A percentile compares a stretch with the other conserved stretches of the same genome.
Evolutionary conservation across 2,113 vertebrate species (phyloP).

Genomic region (Strigops habroptila): DNA sequence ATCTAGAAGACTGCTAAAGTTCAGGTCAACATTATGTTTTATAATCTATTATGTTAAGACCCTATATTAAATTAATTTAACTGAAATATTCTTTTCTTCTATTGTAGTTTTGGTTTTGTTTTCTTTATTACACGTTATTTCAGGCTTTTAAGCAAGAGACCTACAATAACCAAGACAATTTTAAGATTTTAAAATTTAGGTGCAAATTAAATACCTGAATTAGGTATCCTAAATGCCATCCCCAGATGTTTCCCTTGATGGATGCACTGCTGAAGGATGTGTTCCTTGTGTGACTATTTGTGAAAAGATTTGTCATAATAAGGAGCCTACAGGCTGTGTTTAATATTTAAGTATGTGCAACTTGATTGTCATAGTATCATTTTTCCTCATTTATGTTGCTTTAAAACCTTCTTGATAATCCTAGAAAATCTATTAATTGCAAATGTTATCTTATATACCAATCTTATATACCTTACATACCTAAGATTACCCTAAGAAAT

Average conservation of each 20-base stretch:
- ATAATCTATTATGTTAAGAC: background rate
- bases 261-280: background rate
- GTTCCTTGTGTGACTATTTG: background rate
- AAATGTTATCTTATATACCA: background rate
- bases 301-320: slow-evolving; percentile 10
- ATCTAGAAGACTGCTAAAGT: background rate
- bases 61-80: background rate
- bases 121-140: background rate
- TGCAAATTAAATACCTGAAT: background rate
- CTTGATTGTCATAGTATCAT: slow-evolving; percentile 6
- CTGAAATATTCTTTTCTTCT: background rate
- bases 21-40: background rate
- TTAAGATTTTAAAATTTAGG: background rate
- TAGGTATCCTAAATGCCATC: background rate
- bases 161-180: background rate
- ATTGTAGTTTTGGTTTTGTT: accelerated
- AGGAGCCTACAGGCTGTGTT: background rate
- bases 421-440: slow-evolving; percentile 39
- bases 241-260: background rate
- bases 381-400: background rate
- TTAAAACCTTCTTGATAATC: slow-evolving; percentile 38
- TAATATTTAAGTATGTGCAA: background rate
- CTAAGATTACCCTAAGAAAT: slow-evolving; percentile 23
- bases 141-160: background rate
- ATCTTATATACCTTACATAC: no score